Conservation (phyloP, 2,113 vertebrate species). For the Rhinolophus sinicus region DNA sequence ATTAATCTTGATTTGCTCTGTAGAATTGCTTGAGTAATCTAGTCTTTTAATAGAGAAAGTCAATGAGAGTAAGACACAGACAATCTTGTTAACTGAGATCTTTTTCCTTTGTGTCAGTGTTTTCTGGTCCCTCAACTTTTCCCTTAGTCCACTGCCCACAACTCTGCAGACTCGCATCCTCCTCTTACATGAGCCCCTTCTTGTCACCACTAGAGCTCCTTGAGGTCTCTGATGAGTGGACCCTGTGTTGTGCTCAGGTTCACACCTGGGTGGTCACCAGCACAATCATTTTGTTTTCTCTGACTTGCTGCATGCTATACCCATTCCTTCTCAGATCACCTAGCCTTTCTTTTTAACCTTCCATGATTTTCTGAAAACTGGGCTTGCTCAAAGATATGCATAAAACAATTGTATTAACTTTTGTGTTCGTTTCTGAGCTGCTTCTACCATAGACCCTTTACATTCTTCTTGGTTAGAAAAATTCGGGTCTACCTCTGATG, state of each 20-base stretch:
- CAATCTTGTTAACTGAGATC: not conserved
- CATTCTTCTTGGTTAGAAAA: not conserved
- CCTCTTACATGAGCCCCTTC: not conserved
- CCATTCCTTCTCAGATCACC: not conserved
- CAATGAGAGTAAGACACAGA: not conserved
- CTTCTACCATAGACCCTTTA: not conserved
- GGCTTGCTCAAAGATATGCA: not conserved
- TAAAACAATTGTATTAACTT: not conserved
- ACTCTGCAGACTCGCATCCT: not conserved
- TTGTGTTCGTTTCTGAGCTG: not conserved
- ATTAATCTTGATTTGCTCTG: not conserved
- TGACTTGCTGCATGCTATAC: not conserved
- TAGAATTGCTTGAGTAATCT: not conserved
- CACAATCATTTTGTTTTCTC: not conserved
- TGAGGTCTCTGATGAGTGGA: not conserved
- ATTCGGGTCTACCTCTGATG: not conserved
- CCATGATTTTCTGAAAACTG: not conserved
- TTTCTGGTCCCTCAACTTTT: not conserved
- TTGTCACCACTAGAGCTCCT: not conserved
- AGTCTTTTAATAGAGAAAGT: not conserved
- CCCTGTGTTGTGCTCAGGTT: too few relatives aligned
- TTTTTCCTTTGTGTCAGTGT: not conserved
- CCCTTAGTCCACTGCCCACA: not conserved
- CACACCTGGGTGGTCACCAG: not conserved
- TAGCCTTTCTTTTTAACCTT: not conserved